Evolutionary conservation across 2,888 invertebrate species (phyloP).

Genomic region (Lasioglossum malachurum): DNA sequence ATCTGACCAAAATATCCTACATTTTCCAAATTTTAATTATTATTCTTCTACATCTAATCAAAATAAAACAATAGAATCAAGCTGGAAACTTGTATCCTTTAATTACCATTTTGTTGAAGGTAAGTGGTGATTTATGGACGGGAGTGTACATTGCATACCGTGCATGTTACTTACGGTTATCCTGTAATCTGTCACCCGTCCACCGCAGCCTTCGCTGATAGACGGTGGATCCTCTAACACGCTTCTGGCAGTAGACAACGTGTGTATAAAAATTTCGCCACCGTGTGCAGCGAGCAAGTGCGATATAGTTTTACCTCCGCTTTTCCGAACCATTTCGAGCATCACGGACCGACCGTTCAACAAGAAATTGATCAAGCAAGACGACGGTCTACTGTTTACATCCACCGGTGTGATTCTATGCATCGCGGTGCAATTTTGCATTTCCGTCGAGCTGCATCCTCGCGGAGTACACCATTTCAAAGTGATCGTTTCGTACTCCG

Average conservation of each 20-base stretch:
- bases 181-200: slow-evolving; percentile 96
- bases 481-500: slow-evolving; percentile 93
- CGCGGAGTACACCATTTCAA: slow-evolving; percentile 99
- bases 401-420: slow-evolving; percentile 98
- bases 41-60: too few relatives aligned
- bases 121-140: too few relatives aligned
- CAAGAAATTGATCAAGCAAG: slow-evolving; percentile 98
- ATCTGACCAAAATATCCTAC: too few relatives aligned
- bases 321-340: slow-evolving; percentile 95
- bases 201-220: slow-evolving; percentile 97
- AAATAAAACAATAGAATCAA: too few relatives aligned
- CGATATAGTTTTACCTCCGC: slow-evolving; percentile 94
- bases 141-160: neutral
- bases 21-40: too few relatives aligned
- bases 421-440: slow-evolving; percentile 93
- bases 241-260: slow-evolving; percentile 93
- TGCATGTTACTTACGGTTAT: slow-evolving; percentile 84
- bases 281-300: slow-evolving; percentile 97
- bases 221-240: slow-evolving; percentile 98
- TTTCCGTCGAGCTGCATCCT: slow-evolving; percentile 92
- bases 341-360: slow-evolving; percentile 96
- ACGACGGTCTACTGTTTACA: slow-evolving; percentile 98
- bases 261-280: slow-evolving; percentile 98
- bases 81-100: too few relatives aligned
- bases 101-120: too few relatives aligned